Evolutionary conservation across 2,888 invertebrate species (phyloP), one percentile per base, ranked within the genome.

Genomic region (Drosophila falleni): DNA sequence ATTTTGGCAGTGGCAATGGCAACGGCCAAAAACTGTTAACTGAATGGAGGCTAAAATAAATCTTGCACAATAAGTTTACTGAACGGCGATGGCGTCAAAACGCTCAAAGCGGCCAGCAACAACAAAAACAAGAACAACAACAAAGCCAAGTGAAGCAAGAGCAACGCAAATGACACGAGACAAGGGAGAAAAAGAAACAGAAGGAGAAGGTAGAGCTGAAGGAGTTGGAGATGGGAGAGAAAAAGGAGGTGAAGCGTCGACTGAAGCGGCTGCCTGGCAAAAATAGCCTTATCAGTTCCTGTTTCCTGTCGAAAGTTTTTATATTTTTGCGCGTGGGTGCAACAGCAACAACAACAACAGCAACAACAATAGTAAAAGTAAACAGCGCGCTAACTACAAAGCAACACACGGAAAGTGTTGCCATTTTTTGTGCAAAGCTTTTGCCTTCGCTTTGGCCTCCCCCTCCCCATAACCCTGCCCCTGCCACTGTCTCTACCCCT

Each of bases 231-330:
- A 19, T 39, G 47, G 63, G 58, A 31, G 50, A 69, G 70, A 11
- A 35, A 23, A 11, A 11, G 71, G 53, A 46, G 59, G 41, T 33
- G 64, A 47, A 44, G 64, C 56, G 77, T 53, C 70, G 77, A 72
- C 80, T 62, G 76, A n/a, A n/a, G 75, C 74, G 79, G 75, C 67
- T 80, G 81, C 78, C 81, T 80, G 83, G 80, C 78, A 85, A 90
- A 90, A 90, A 91, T 91, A 90, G 91, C 89, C 92, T 92, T 92
- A 92, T 92, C 92, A 92, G 92, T 84, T 84, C 84, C 84, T 89
- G 86, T 89, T 91, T 92, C 92, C 92, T 92, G 92, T 91, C 90
- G 91, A 92, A 92, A 92, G 89, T 92, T 92, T 92, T 90, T 89
- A 90, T 89, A 91, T 91, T 91, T 91, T 90, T 82, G 81, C 62